Evolutionary conservation across 1,140 invertebrate species (phyloP).

Genomic region (Eriocheir sinensis): DNA sequence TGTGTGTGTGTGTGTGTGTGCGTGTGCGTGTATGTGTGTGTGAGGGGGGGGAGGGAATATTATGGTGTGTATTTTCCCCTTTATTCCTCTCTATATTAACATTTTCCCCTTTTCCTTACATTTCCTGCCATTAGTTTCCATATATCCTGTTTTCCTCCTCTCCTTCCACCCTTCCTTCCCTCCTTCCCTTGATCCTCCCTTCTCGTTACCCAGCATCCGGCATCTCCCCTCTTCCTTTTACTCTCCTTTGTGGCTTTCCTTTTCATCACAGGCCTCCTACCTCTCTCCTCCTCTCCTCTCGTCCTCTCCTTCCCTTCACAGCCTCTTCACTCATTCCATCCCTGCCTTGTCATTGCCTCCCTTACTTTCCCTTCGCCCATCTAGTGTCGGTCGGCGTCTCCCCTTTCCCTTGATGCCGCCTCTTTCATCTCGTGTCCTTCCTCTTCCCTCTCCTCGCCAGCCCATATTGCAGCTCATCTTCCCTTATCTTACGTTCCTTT

Average conservation of each 20-base stretch:
- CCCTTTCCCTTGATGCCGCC: conserved; percentile 4
- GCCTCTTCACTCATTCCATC: background rate
- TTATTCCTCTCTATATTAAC: background rate
- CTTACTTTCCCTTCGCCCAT: background rate
- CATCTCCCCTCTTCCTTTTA: background rate
- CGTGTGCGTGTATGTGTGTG: too few relatives aligned
- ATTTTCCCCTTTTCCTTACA: background rate
- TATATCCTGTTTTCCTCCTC: background rate
- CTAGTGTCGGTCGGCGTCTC: background rate
- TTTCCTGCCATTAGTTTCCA: background rate
- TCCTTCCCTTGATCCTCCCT: background rate
- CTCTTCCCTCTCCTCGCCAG: too few relatives aligned
- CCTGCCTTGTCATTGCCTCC: background rate
- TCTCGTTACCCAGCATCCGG: background rate
- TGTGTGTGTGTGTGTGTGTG: too few relatives aligned
- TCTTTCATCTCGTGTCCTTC: background rate
- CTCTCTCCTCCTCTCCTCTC: too few relatives aligned
- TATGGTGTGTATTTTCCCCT: background rate
- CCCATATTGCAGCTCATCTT: too few relatives aligned
- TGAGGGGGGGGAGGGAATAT: background rate
- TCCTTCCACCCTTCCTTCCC: background rate
- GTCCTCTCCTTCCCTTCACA: too few relatives aligned
- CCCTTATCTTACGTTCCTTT: too few relatives aligned
- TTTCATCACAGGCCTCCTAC: too few relatives aligned
- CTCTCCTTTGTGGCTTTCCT: too few relatives aligned